Evolutionary conservation across 2,888 invertebrate species (phyloP), one percentile per base, ranked within the genome.

Genomic region (Anarsia innoxiella): DNA sequence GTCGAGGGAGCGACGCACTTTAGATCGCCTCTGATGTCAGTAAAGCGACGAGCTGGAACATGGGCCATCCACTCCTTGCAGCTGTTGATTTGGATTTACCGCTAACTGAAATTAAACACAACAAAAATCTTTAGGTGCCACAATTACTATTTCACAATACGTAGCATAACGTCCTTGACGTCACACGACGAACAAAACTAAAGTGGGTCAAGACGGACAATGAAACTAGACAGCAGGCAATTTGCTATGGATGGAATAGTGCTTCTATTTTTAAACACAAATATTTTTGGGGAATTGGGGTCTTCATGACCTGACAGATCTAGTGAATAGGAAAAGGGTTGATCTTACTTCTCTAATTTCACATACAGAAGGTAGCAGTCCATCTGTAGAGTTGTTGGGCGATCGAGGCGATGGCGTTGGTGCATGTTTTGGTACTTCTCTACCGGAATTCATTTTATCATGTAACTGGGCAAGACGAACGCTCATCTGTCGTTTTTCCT

Each of bases 401-500:
- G 93, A 93, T 43, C 93, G 87, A 1, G 93, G 91, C 47, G 91
- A 93, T 3, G 93, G 92, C 45, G 91, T 91, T 1, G 89, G 89
- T 42, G 78, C 88, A 66, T 54, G 87, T 66, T 71, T 88, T 53
- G 79, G 82, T 12, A 72, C 41, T 19, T 79, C 83, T 14, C 76
- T 62, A 16, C 68, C 86, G 56, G 88, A 75, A 63, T 88, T 66
- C 82, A 88, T 86, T 72, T 85, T 87, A 73, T 89, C 89, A 52
- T 89, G 88, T 55, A 92, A 77, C 53, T 90, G 90, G 38, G 91
- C 90, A 48, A 93, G 85, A 42, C 92, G 88, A 60, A 92, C 87
- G 69, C 93, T 92, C 88, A 93, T 90, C 73, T 92, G 93, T 35
- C 93, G 80, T 59, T 92, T 89, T 63, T 93, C 93, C 66, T 93